Conservation (phyloP, 2,888 invertebrate species). For the Erannis defoliaria region DNA sequence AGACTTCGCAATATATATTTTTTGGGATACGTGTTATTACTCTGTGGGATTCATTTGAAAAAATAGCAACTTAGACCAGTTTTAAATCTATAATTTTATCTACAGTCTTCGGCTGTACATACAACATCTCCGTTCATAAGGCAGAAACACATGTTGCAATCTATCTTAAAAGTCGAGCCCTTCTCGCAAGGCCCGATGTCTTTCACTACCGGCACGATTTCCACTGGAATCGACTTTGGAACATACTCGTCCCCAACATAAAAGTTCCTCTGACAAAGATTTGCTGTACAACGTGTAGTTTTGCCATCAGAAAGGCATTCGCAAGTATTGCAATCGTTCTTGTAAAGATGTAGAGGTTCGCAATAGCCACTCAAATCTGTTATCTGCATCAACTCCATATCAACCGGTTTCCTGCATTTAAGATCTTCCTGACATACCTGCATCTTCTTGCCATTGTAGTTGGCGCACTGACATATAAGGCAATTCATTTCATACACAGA, state of each 20-base stretch:
- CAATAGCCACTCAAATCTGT: slow-evolving; percentile 62
- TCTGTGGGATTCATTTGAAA: too few relatives aligned
- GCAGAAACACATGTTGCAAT: slow-evolving; percentile 74
- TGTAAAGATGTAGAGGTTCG: slow-evolving; percentile 65
- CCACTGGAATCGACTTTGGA: slow-evolving; percentile 49
- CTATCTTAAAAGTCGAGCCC: slow-evolving; percentile 66
- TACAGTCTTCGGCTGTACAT: slow-evolving; percentile 68
- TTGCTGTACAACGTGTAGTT: slow-evolving; percentile 59
- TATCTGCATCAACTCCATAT: not conserved
- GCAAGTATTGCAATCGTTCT: slow-evolving; percentile 67
- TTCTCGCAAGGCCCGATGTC: slow-evolving; percentile 56
- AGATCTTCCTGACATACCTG: slow-evolving; percentile 58
- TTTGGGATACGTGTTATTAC: too few relatives aligned
- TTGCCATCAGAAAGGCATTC: slow-evolving; percentile 67
- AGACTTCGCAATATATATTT: too few relatives aligned
- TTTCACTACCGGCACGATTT: slow-evolving; percentile 65
- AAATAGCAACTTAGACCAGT: not conserved
- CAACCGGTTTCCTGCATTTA: slow-evolving; percentile 16
- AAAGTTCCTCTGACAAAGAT: slow-evolving; percentile 48
- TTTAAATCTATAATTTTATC: slow-evolving; percentile 14
- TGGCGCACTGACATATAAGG: slow-evolving; percentile 62
- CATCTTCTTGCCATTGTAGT: slow-evolving; percentile 46
- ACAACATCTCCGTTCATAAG: slow-evolving; percentile 69
- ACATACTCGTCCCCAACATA: slow-evolving; percentile 6
- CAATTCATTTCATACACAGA: slow-evolving; percentile 63